These are phyloP conservation scores for Limnodromus scolopaceus DNA, from an alignment of 2,797 vertebrate species.

Conservation along the genomic window DNA sequence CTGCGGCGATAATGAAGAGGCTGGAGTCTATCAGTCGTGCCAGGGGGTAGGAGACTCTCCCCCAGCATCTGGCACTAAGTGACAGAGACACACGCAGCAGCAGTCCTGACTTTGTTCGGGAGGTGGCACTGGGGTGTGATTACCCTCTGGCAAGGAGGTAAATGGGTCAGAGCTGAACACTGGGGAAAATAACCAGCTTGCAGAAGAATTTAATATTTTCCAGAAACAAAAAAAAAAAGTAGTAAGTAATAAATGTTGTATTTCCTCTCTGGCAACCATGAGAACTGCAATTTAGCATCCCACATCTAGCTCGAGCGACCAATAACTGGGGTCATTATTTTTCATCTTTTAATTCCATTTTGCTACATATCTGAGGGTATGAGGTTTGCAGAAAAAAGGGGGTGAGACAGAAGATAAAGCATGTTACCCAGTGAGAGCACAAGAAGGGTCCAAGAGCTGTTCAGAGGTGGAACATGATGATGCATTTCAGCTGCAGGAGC, in stretches of 20 bases:
- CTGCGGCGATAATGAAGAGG: not conserved
- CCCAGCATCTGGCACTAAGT: not conserved
- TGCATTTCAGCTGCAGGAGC: not conserved
- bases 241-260: not conserved
- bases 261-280: constrained; percentile 15
- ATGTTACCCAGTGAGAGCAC: not conserved
- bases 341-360: constrained; percentile 27
- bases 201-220: constrained; percentile 42
- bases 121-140: constrained; percentile 46
- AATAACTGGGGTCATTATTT: not conserved
- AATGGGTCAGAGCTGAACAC: constrained; percentile 44
- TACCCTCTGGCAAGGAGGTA: constrained; percentile 52
- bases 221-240: not conserved
- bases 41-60: constrained; percentile 1
- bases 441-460: not conserved
- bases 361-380: not conserved
- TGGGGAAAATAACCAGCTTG: constrained; percentile 26
- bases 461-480: not conserved
- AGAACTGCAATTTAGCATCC: not conserved
- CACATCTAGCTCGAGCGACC: not conserved
- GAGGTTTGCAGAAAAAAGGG: not conserved
- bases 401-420: not conserved
- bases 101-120: constrained; percentile 13
- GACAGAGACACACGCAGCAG: constrained; percentile 19
- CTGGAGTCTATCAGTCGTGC: not conserved